Percentiles rank a stretch among this genome's conserved stretches.
phyloP scores from a whole-genome alignment of 2,113 vertebrate species.

The Nannospalax galili region DNA sequence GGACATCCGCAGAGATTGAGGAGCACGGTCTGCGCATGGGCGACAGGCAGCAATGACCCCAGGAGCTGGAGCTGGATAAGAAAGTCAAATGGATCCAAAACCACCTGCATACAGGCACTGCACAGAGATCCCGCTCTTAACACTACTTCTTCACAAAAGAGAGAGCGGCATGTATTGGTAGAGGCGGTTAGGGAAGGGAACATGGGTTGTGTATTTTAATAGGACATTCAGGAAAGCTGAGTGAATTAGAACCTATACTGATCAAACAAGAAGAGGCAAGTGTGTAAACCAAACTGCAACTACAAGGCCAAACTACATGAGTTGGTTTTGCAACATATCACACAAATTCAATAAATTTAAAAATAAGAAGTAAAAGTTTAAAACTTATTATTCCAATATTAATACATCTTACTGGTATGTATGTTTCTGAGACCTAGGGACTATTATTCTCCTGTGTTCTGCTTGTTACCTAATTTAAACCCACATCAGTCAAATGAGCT shows the following conservation, averaged over 20 bases:
- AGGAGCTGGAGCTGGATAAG: neutral
- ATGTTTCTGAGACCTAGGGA: neutral
- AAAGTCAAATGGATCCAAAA: neutral
- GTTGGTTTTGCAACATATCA: neutral
- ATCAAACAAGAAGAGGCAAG: constrained; percentile 18
- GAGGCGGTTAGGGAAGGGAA: neutral
- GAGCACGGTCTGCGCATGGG: neutral
- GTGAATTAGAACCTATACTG: constrained; percentile 10
- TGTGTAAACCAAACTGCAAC: neutral
- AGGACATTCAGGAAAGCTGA: neutral
- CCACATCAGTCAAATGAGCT: neutral
- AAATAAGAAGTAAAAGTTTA: constrained; percentile 36
- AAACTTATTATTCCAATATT: neutral
- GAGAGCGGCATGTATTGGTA: neutral
- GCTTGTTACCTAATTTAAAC: constrained; percentile 29
- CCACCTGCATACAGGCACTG: neutral
- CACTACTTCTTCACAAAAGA: neutral
- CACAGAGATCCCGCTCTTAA: neutral
- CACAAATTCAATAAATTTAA: neutral
- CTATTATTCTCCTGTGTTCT: neutral
- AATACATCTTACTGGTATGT: neutral
- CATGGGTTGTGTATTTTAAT: neutral
- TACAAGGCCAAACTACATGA: neutral
- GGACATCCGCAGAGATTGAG: neutral
- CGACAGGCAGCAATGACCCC: neutral